Base-by-base conservation (phyloP, 1,140 invertebrate genomes). In the Matsumurasca onukii region DNA sequence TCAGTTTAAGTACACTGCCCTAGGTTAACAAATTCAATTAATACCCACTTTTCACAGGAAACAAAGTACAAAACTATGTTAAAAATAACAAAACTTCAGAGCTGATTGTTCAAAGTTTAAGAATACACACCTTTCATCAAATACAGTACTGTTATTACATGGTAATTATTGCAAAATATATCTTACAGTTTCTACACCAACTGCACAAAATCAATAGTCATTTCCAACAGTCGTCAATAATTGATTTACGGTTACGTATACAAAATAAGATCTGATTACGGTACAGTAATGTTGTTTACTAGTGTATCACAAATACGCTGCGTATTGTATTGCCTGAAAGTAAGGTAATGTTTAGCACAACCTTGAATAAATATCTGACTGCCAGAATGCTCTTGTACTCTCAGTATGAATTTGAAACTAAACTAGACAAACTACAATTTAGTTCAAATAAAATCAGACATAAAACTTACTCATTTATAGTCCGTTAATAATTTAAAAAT, bases 111-210 rank as follows among this genome's bases (percentile, higher is more conserved):
- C 55, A 59, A 59, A 59, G 55, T 59, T 13, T 12, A 59, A 25
- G 55, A 59, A 27, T 59, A 59, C n/a, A 59, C 30, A 52, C 22
- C 22, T 39, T 9, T 17, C 17, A 17, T 39, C 34, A 39, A 9
- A 9, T 39, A 39, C 34, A 9, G 34, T 52, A 52, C 49, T 13
- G 49, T 5, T 52, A 52, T 52, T 51, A 9, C 3, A 51, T 17
- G 55, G 55, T 59, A 27, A 27, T 59, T 59, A 59, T 59, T 59
- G 55, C 55, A 59, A 59, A 59, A 59, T 59, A 59, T 59, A 59
- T 29, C 24, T 24, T 24, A 59, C 25, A 59, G 25, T 27, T 27
- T 59, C 55, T 59, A 59, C 55, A 59, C 25, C 9, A 24, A 27
- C 12, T 59, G 55, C 25, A 27, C 12, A 20, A 52, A 52, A 52